Conservation (phyloP, 2,888 invertebrate genomes). For the Eurytoma adleriae region DNA sequence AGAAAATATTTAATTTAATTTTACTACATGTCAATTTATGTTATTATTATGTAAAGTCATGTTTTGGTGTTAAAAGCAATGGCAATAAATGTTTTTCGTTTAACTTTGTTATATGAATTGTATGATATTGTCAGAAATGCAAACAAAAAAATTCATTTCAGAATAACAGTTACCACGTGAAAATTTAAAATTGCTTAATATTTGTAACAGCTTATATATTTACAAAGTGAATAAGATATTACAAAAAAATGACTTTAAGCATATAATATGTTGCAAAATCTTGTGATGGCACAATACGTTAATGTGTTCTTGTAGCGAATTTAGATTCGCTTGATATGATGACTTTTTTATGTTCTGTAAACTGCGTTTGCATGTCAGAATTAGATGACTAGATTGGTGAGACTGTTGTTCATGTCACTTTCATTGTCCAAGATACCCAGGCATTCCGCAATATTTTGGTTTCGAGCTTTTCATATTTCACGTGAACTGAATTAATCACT, state of each 20-base stretch:
- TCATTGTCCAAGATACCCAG: conserved; percentile 50
- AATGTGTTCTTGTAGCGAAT: conserved; percentile 39
- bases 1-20: too few species aligned
- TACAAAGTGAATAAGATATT: conserved; percentile 45
- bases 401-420: conserved; percentile 40
- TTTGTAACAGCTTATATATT: conserved; percentile 37
- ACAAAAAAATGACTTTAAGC: conserved; percentile 43
- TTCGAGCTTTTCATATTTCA: conserved; percentile 51
- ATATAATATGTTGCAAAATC: conserved; percentile 45
- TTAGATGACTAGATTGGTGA: conserved; percentile 57
- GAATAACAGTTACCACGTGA: conserved; percentile 6
- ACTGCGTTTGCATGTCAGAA: conserved; percentile 47
- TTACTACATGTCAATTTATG: too few species aligned
- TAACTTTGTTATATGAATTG: too few species aligned
- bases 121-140: too few species aligned
- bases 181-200: conserved; percentile 16
- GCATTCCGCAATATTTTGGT: conserved; percentile 53
- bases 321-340: conserved; percentile 44
- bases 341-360: conserved; percentile 33
- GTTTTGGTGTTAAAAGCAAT: too few species aligned
- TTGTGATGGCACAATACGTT: conserved; percentile 52
- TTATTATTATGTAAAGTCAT: too few species aligned
- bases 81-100: too few species aligned
- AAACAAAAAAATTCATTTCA: neutral
- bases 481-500: conserved; percentile 54